Evolutionary conservation across 1,140 invertebrate genomes (phyloP).

Genomic region (Pachyrhynchus sulphureomaculatus): DNA sequence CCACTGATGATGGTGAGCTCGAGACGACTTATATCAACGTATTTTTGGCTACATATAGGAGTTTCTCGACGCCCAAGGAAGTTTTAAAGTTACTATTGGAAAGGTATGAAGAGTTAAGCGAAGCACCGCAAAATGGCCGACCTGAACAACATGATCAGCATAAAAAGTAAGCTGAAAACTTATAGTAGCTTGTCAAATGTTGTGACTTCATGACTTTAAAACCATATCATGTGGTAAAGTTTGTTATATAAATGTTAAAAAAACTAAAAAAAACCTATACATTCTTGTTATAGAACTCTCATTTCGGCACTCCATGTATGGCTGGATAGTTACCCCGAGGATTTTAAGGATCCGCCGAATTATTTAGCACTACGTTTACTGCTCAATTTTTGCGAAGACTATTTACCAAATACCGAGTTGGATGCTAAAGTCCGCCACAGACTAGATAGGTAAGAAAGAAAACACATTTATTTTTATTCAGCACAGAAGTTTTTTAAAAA

Average conservation of each 20-base stretch:
- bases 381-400: constrained; percentile 79
- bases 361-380: constrained; percentile 80
- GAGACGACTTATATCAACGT: constrained; percentile 98
- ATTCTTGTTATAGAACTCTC: constrained; percentile 72
- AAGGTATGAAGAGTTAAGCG: constrained; percentile 69
- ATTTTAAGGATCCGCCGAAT: constrained; percentile 88
- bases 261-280: too few relatives aligned
- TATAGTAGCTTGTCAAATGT: neutral
- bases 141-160: constrained; percentile 65
- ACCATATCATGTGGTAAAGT: neutral
- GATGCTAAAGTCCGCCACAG: constrained; percentile 68
- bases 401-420: constrained; percentile 77
- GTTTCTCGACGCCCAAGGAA: constrained; percentile 75
- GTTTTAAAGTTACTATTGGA: constrained; percentile 81
- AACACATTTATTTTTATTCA: too few relatives aligned
- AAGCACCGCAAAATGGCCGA: constrained; percentile 48
- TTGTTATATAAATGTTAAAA: neutral
- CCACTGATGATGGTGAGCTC: constrained; percentile 90
- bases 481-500: too few relatives aligned
- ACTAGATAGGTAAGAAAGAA: constrained; percentile 48
- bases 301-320: constrained; percentile 90
- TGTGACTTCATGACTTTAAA: neutral
- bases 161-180: constrained; percentile 61
- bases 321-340: constrained; percentile 95
- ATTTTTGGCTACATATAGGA: constrained; percentile 92